Percentiles rank a stretch among this genome's conserved stretches.
phyloP scores from a whole-genome alignment of 1,140 invertebrate genomes.

The Cotesia vestalis region DNA sequence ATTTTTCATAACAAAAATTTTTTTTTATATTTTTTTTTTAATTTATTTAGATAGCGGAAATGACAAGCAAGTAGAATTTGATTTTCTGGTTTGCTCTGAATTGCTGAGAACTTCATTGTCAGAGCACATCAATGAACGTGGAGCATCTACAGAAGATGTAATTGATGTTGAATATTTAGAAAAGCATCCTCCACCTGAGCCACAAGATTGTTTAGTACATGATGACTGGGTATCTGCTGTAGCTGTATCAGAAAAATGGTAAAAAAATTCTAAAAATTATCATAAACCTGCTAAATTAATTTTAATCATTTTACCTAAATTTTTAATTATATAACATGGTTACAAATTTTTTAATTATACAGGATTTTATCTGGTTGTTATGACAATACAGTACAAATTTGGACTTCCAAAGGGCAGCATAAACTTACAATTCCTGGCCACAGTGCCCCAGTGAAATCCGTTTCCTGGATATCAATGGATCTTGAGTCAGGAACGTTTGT shows the following conservation, averaged over 20 bases:
- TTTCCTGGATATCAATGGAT: conserved; percentile 82
- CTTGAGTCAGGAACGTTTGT: conserved; percentile 76
- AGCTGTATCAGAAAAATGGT: conserved; percentile 79
- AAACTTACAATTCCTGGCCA: conserved; percentile 87
- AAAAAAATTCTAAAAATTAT: conserved; percentile 29
- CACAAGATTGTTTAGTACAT: conserved; percentile 89
- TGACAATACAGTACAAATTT: conserved; percentile 91
- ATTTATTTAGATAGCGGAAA: conserved; percentile 51
- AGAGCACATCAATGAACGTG: conserved; percentile 76
- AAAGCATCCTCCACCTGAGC: conserved; percentile 85
- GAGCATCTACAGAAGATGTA: conserved; percentile 78
- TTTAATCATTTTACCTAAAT: conserved; percentile 24
- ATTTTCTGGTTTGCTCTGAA: conserved; percentile 86
- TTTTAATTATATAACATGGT: conserved; percentile 20
- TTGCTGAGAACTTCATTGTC: conserved; percentile 76
- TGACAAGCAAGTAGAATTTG: conserved; percentile 77
- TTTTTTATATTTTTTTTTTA: conserved; percentile 34
- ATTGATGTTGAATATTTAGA: conserved; percentile 92
- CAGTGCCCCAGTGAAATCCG: conserved; percentile 83
- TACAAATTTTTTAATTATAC: conserved; percentile 40
- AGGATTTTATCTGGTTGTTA: conserved; percentile 95
- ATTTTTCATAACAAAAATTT: conserved; percentile 32
- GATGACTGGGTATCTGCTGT: conserved; percentile 96
- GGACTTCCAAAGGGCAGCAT: conserved; percentile 86
- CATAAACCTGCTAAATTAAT: neutral